Evolutionary conservation across 1,140 invertebrate species (phyloP).

Genomic region (Drosophila simulans): DNA sequence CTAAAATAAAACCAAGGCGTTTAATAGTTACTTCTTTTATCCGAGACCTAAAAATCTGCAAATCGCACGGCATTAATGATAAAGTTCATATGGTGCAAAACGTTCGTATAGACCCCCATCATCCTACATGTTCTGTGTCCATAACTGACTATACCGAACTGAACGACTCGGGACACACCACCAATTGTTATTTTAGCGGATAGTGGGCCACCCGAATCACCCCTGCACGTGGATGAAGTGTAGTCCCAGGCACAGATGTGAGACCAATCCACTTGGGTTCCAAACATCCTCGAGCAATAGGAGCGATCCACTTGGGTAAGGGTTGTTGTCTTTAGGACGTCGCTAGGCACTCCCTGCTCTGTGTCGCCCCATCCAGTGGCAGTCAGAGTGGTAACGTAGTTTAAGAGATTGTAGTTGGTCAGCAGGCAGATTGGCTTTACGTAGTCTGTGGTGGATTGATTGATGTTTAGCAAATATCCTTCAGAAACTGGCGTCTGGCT

Average conservation of each 20-base stretch:
- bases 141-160: conserved; percentile 19
- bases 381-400: neutral
- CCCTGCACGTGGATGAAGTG: neutral
- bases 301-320: neutral
- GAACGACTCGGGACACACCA: neutral
- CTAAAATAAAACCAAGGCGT: neutral
- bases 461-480: too few relatives aligned
- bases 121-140: neutral
- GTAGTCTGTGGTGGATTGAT: neutral
- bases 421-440: conserved; percentile 13
- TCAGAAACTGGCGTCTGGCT: neutral
- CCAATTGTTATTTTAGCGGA: neutral
- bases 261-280: neutral
- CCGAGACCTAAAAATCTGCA: neutral
- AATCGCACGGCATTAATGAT: neutral
- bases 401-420: conserved; percentile 7
- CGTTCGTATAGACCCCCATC: conserved; percentile 6
- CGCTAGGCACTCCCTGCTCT: neutral
- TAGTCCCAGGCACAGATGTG: conserved; percentile 15
- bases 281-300: neutral
- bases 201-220: conserved; percentile 10
- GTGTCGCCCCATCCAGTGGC: conserved; percentile 11
- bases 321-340: neutral
- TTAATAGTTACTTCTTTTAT: neutral
- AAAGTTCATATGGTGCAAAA: conserved; percentile 4